Base-by-base conservation (phyloP, 1,140 invertebrate genomes). In the Tetragonula clypearis region DNA sequence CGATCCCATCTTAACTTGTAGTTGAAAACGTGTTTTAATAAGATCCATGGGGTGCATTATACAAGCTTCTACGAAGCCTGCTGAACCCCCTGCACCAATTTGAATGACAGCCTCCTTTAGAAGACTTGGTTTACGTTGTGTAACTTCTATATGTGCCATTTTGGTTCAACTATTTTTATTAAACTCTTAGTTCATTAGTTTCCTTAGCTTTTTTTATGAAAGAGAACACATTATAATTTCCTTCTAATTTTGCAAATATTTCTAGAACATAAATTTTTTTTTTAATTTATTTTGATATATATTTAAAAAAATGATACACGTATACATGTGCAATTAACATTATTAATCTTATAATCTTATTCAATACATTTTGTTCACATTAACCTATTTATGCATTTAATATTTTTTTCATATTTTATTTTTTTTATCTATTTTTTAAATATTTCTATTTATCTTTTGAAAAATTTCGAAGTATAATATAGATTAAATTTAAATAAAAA, bases 1-100 rank as follows among this genome's bases (percentile, higher is more conserved):
- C n/a, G 91, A 86, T 68, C 87, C 91, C 49, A 90, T 86, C 80
- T 95, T 95, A n/a, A 95, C 93, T 93, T 98, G 97, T 58, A 98
- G 95, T 94, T 98, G 98, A 88, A 98, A 96, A 81, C 98, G 95
- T 12, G 98, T 99, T 95, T 99, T 99, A 1, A 99, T 96, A 79
- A 99, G 95, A 95, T 99, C 98, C 92, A 99, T 95, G 4, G 98
- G 98, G 95, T 99, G 98, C 98, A 99, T 99, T 81, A 99, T 97
- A 92, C 97, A 98, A 74, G 99, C 98, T 96, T 99, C 98, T 23
- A 99, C 96, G 94, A 99, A 98, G 86, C 98, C 98, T 88, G 98
- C 98, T 86, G 97, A 98, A 82, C 98, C 98, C 82, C 98, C 98
- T 88, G 98, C 97, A 60, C 96, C 96, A 90, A 99, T 97, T 95